Evolutionary conservation across 1,140 invertebrate species (phyloP).

Genomic region (Metopolophium dirhodum): DNA sequence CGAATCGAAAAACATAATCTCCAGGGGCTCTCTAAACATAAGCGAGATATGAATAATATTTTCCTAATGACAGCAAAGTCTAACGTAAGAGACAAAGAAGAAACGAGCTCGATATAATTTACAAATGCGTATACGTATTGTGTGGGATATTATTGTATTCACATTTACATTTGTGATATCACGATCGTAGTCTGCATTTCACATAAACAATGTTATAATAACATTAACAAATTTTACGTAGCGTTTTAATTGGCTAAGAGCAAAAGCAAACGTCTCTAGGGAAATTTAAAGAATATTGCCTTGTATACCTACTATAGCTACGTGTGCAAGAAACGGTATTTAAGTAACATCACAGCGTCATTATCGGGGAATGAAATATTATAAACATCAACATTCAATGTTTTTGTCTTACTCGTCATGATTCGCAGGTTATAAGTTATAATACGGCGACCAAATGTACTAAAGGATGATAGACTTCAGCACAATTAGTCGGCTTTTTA

Average conservation of each 20-base stretch:
- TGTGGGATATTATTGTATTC: not conserved
- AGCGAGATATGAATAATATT: not conserved
- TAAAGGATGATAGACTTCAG: not conserved
- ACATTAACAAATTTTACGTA: not conserved
- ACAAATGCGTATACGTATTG: not conserved
- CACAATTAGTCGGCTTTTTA: not conserved
- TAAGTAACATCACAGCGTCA: not conserved
- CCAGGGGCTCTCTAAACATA: not conserved
- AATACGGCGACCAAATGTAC: not conserved
- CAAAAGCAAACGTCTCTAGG: not conserved
- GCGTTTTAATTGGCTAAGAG: slow-evolving; percentile 3
- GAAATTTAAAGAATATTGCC: slow-evolving; percentile 11
- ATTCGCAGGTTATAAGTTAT: not conserved
- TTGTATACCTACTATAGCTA: not conserved
- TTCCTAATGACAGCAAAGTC: not conserved
- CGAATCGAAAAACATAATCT: not conserved
- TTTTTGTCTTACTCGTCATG: not conserved
- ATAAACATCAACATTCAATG: not conserved
- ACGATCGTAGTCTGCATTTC: not conserved
- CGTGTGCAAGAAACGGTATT: not conserved
- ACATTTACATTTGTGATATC: not conserved
- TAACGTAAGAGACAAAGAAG: not conserved
- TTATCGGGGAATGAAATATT: not conserved
- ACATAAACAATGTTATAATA: not conserved
- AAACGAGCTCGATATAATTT: not conserved